Evolutionary conservation across 1,140 invertebrate genomes (phyloP), one percentile per base, ranked within the genome.

Genomic region (Heliconius himera): DNA sequence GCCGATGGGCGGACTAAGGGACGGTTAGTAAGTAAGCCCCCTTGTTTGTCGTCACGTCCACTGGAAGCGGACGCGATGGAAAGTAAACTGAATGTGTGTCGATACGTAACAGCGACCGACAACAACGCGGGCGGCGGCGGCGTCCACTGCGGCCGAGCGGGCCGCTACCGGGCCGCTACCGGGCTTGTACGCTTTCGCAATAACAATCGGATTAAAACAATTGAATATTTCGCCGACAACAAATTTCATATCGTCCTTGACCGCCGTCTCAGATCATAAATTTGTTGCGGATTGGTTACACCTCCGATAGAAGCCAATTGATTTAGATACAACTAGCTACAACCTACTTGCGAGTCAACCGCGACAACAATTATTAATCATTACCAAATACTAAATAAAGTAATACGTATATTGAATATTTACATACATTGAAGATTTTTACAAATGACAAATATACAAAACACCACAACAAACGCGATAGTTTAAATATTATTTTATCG

Each of bases 81-180:
- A 82, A 84, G 81, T 82, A 78, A 84, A 78, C 51, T 41, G 79
- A 82, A 77, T 83, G 76, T 85, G 81, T 79, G 83, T 73, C 81
- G 78, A 81, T 33, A 84, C 82, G 77, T 81, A 83, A 81, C 74
- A 56, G 8, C 36, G n/a, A 33, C 8, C 36, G 66, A 26, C 74
- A 29, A 33, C 71, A 26, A 13, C 33, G 33, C 33, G 33, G 33
- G 33, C 33, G 33, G 33, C 4, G 33, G 0, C 11, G 41, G 33
- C 33, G 33, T 46, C 41, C 26, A 36, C 56, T 11, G 9, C 33
- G n/a, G 73, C 54, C 54, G 66, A 16, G 0, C 33, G 33, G 33
- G 66, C 73, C n/a, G 74, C n/a, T 29, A 60, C 70, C 33, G 33
- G 33, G 66, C 73, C n/a, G 74, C n/a, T 29, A 60, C 70, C n/a